Percentiles rank a stretch among this genome's conserved stretches.
Conservation (phyloP, 2,797 vertebrate species). For the Phalanger gymnotis region DNA sequence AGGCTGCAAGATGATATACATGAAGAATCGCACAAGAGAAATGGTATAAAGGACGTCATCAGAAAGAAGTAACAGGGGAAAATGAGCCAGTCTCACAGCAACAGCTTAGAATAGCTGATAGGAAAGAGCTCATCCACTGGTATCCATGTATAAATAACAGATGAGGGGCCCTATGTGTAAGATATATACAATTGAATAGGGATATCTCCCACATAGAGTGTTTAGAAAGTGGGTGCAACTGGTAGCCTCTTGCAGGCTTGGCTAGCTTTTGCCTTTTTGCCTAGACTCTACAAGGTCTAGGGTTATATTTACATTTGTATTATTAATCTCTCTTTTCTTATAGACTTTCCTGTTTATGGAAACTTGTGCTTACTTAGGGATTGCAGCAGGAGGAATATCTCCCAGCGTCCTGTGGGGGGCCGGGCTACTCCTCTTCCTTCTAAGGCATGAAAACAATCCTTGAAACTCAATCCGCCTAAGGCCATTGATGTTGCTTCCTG, state of each 20-base stretch:
- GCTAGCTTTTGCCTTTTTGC: background rate
- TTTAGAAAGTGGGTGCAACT: background rate
- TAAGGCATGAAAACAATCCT: background rate
- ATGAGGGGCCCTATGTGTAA: background rate
- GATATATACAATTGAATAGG: background rate
- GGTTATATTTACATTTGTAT: background rate
- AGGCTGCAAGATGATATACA: background rate
- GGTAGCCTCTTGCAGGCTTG: background rate
- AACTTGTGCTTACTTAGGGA: background rate
- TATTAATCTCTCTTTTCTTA: background rate
- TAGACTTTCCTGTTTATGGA: background rate
- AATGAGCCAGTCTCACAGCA: background rate
- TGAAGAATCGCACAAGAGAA: background rate
- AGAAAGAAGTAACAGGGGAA: background rate
- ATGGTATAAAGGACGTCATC: background rate
- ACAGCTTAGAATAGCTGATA: background rate
- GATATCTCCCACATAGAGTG: background rate
- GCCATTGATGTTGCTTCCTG: background rate
- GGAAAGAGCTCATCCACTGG: background rate
- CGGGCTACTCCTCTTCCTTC: background rate
- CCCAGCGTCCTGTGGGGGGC: background rate
- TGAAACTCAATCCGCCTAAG: background rate
- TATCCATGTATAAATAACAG: background rate
- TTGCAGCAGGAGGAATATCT: background rate
- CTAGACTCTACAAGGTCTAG: background rate